Base-by-base conservation (phyloP, 2,113 vertebrate species). In the Phalacrocorax brasilianus region DNA sequence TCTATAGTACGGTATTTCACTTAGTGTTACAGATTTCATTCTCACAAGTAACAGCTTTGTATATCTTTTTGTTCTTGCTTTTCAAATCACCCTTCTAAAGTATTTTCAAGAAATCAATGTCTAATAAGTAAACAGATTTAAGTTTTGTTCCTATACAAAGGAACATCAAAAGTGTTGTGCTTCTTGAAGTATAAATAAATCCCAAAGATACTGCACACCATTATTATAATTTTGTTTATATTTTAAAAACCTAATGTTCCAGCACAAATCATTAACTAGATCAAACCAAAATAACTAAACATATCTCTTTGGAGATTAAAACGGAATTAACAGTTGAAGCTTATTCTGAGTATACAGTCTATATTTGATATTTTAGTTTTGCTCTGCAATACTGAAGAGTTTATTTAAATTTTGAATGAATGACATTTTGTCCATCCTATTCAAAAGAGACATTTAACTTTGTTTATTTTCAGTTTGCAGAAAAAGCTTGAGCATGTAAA, bases 401-500 rank as follows among this genome's bases (percentile, higher is more conserved):
- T 45, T 27, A 17, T 82, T 78, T 18, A 7, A 27, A 47, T 71
- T 74, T 83, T 50, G 10, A 71, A 77, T 21, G 73, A 70, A 33
- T 42, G 19, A 40, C 3, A 17, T 56, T 87, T 89, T 91, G 8
- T 55, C 53, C 16, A 44, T 47, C 21, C 27, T 93, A 81, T 65
- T 63, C 11, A 88, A 94, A 68, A 23, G 5, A 0, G 5, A 76
- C 62, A 35, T 95, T 35, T 80, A 94, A 94, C 45, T 93, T 42
- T 45, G 50, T 42, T 91, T 97, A 7, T 96, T 97, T 86, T 96
- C 94, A 99, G 99, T 98, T 98, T 99, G 45, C 97, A 98, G 93
- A 98, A 99, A 96, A 99, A 99, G 78, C 97, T 99, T 66, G 97
- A 98, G 28, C 93, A 98, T 89, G 73, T 98, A 80, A 98, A 98